A percentile compares a stretch with the other conserved stretches of the same genome.
Conservation (phyloP, 2,113 vertebrate genomes). For the Acrocephalus arundinaceus region DNA sequence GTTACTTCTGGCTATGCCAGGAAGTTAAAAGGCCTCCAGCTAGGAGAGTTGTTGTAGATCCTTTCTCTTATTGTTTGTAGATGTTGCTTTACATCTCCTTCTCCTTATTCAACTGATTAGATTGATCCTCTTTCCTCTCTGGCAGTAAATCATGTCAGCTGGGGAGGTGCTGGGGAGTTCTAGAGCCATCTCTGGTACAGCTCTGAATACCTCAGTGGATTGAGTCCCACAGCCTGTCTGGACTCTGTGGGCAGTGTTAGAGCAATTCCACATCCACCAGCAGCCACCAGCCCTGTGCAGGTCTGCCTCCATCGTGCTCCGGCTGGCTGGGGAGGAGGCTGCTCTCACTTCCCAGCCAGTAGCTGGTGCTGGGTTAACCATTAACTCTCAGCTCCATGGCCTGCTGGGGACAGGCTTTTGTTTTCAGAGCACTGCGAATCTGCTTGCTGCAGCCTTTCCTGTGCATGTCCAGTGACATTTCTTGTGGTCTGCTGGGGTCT, state of each 20-base stretch:
- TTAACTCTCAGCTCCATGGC: not conserved
- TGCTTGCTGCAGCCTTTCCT: not conserved
- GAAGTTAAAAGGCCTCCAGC: not conserved
- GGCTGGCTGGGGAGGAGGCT: not conserved
- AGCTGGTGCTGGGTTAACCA: not conserved
- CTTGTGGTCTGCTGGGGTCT: not conserved
- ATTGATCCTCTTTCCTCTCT: not conserved
- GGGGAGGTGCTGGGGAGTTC: not conserved
- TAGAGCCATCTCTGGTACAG: not conserved
- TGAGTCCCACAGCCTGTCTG: not conserved
- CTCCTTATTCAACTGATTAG: not conserved
- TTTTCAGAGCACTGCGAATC: not conserved
- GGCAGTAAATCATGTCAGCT: not conserved
- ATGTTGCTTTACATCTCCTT: not conserved
- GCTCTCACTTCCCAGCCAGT: not conserved
- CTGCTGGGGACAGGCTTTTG: not conserved
- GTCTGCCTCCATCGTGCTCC: accelerated
- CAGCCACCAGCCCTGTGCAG: not conserved
- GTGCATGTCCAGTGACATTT: not conserved
- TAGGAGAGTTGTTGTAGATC: not conserved
- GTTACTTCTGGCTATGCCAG: not conserved
- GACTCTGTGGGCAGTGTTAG: not conserved
- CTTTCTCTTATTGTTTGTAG: not conserved
- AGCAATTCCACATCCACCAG: not conserved
- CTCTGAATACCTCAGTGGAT: not conserved